A percentile compares a stretch with the other conserved stretches of the same genome.
These are phyloP conservation scores for Sebastes miniatus DNA, from an alignment of 2,797 vertebrate species.

Conservation along the genomic window DNA sequence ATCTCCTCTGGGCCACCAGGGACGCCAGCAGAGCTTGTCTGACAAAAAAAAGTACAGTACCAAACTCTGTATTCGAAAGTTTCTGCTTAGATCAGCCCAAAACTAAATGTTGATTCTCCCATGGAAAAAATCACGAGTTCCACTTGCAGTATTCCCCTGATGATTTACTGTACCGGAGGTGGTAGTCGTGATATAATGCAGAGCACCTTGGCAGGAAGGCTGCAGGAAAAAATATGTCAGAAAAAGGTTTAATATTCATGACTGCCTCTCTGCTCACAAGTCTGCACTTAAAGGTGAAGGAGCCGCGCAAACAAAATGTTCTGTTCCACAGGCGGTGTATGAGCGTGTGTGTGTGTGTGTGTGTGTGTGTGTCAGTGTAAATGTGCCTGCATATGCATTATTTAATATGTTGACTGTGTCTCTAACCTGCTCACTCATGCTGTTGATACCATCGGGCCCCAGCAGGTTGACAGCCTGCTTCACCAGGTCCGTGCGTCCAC, in stretches of 20 bases:
- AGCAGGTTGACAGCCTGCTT: slow-evolving; percentile 95
- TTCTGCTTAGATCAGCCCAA: slow-evolving; percentile 21
- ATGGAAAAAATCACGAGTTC: slow-evolving; percentile 20
- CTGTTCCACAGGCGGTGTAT: neutral
- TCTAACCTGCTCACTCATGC: slow-evolving; percentile 95
- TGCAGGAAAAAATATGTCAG: slow-evolving; percentile 24
- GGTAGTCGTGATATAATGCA: slow-evolving; percentile 38
- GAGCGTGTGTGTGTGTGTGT: neutral
- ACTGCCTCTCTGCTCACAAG: slow-evolving; percentile 16
- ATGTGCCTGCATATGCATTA: slow-evolving; percentile 20
- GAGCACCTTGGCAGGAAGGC: slow-evolving; percentile 31
- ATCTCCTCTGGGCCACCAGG: neutral
- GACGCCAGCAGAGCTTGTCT: neutral
- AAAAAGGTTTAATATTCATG: slow-evolving; percentile 45
- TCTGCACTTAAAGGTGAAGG: slow-evolving; percentile 12
- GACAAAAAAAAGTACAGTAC: slow-evolving; percentile 12
- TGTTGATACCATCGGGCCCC: slow-evolving; percentile 95
- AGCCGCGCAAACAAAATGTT: slow-evolving; percentile 23
- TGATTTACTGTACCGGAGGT: slow-evolving; percentile 21
- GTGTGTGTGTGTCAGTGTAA: slow-evolving; percentile 4
- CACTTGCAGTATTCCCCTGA: slow-evolving; percentile 17
- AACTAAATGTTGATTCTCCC: slow-evolving; percentile 35
- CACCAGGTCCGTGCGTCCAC: slow-evolving; percentile 95
- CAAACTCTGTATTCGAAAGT: slow-evolving; percentile 1
- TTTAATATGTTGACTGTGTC: slow-evolving; percentile 40